Percentiles rank a stretch among this genome's conserved stretches.
phyloP scores from a whole-genome alignment of 2,113 vertebrate species.

The Nipponia nippon region DNA sequence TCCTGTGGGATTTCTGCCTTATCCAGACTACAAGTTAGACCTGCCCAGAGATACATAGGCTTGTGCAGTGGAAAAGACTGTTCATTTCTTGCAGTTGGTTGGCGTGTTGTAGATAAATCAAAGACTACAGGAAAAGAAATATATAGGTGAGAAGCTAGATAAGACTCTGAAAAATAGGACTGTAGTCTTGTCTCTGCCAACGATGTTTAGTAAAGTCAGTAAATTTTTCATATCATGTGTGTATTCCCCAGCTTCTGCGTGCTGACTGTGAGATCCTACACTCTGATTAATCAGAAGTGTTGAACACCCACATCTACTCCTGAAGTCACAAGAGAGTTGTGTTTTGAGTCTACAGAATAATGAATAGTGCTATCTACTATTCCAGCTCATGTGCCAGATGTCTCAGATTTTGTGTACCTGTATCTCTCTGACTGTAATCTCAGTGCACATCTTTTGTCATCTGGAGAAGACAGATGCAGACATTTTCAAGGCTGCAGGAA shows the following conservation, averaged over 20 bases:
- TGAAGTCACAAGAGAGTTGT: slow-evolving; percentile 11
- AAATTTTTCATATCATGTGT: not conserved
- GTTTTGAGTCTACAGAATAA: not conserved
- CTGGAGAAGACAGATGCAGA: not conserved
- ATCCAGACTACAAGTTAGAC: not conserved
- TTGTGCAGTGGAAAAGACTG: not conserved
- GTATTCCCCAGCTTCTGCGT: not conserved
- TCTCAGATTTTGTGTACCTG: slow-evolving; percentile 12
- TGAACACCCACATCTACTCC: slow-evolving; percentile 7
- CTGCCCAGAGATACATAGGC: not conserved
- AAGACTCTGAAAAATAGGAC: slow-evolving; percentile 11
- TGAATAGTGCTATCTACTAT: not conserved
- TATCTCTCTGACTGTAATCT: not conserved
- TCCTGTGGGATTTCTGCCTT: not conserved
- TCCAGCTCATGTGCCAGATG: slow-evolving; percentile 8
- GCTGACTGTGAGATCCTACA: not conserved
- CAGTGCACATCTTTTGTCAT: not conserved
- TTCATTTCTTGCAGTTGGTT: not conserved
- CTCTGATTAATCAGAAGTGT: slow-evolving; percentile 33
- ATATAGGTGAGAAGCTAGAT: not conserved
- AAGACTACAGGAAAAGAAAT: not conserved
- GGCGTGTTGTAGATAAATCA: not conserved
- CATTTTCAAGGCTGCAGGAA: not conserved
- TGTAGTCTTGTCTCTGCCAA: not conserved
- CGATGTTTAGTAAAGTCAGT: not conserved